phyloP scores from a whole-genome alignment of 2,888 invertebrate species.

The Polylopha cassiicola region DNA sequence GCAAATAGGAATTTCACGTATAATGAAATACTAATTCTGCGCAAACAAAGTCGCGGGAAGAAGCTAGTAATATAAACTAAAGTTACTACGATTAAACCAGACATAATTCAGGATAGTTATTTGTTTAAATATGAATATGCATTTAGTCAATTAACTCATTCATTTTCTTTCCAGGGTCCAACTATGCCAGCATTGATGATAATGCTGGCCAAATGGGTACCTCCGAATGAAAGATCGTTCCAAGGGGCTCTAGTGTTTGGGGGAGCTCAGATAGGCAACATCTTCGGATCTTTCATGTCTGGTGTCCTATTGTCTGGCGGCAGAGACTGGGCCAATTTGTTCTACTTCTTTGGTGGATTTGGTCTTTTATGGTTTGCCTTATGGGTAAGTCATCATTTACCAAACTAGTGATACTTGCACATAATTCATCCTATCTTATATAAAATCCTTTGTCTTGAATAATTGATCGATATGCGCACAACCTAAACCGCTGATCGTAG shows the following conservation, averaged over 20 bases:
- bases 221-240: slow-evolving; percentile 58
- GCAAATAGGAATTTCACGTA: no score
- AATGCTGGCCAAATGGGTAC: slow-evolving; percentile 67
- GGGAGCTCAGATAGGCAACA: slow-evolving; percentile 57
- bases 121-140: no score
- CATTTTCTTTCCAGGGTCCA: slow-evolving; percentile 66
- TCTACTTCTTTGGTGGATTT: slow-evolving; percentile 60
- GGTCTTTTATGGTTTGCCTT: slow-evolving; percentile 54
- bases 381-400: slow-evolving; percentile 36
- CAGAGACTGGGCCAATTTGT: slow-evolving; percentile 57
- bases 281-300: slow-evolving; percentile 46
- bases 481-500: no score
- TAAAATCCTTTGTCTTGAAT: no score
- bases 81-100: no score
- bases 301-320: slow-evolving; percentile 45
- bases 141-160: background rate
- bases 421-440: no score
- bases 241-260: slow-evolving; percentile 65
- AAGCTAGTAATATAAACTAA: no score
- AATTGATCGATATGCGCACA: no score
- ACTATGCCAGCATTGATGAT: slow-evolving; percentile 74
- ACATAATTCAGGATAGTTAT: no score
- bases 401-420: no score
- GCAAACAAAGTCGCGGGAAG: no score
- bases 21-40: no score